Evolutionary conservation across 2,888 invertebrate species (phyloP), one percentile per base, ranked within the genome.

Genomic region (Drosophila anomalata): DNA sequence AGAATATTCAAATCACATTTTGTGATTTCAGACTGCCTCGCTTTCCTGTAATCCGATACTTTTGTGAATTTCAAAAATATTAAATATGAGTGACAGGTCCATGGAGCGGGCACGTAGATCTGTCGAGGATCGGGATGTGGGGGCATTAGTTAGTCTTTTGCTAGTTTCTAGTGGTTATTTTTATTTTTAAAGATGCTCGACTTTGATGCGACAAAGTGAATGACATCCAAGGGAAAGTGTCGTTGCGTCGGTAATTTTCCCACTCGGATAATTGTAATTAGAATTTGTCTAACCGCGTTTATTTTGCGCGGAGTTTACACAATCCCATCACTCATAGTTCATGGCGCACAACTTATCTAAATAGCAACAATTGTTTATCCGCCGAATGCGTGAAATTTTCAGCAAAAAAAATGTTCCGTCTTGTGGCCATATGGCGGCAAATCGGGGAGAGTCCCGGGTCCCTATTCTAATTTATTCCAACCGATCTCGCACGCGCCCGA

Each of bases 11-110:
- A 87, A 84, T 81, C 77, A 87, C 68, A 84, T 79, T 83, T 83
- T 83, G 89, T 85, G 84, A 88, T 84, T 87, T 87, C 87, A 84
- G 85, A 82, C 79, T 84, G 84, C 81, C 77, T 79, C 70, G 79
- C 78, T 89, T 88, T 89, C 88, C 88, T 88, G 88, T 89, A 84
- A 88, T 78, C 67, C 73, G 88, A 88, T 88, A 89, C 84, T 89
- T 88, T 88, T 88, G 78, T 85, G 87, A 88, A 83, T 88, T 88
- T 83, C 75, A 70, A 81, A 83, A 79, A 80, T 77, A 83, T 80
- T 80, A 76, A 88, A 89, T 88, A 79, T 88, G 88, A 88, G 78
- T 88, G 88, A 77, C 78, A 84, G 85, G 69, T 73, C 68, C 75
- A 75, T 48, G 60, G 60, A 50, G 53, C 74, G 65, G 78, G 59